Base-by-base conservation (phyloP, 2,797 vertebrate genomes). In the Pipistrellus nathusii region DNA sequence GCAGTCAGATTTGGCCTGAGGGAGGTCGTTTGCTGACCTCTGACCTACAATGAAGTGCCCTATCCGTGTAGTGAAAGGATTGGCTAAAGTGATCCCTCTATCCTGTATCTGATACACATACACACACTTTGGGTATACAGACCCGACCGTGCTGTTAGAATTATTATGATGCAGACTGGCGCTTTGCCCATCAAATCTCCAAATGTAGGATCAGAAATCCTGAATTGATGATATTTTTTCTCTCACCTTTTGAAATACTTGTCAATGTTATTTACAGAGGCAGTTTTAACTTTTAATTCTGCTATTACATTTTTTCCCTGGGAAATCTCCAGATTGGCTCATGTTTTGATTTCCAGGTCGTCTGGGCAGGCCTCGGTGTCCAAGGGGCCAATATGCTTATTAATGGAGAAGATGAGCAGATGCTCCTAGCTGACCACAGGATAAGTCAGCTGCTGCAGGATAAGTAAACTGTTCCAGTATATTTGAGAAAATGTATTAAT, bases 311-410 rank as follows among this genome's bases (percentile, higher is more conserved):
- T 93, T 80, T 80, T 85, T 51, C 32, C 15, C 44, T 82, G 46
- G 75, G 20, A 93, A 71, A 55, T 69, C 27, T 84, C 55, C 25
- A 77, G 30, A 82, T 68, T 76, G 76, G 46, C 57, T 94, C 23
- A 64, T 15, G 32, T 83, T 91, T 95, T 95, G 68, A 94, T 94
- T 94, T 94, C 23, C 10, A 91, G 73, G 27, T 23, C 23, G 80
- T 92, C 41, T 27, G 69, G 55, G n/a, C 41, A 82, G 66, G 41
- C 17, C 21, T 57, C 15, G 44, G 5, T 75, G 32, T 51, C n/a
- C 44, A 82, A 75, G 48, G 82, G 62, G 44, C 38, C 72, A 91
- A 15, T 77, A 6, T 90, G 27, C 32, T 53, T 17, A 20, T 75
- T n/a, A 75, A 46, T 69, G 59, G 48, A 80, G 73, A 87, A 77